Evolutionary conservation across 2,797 vertebrate species (phyloP), one percentile per base, ranked within the genome.

Genomic region (Lemur catta): DNA sequence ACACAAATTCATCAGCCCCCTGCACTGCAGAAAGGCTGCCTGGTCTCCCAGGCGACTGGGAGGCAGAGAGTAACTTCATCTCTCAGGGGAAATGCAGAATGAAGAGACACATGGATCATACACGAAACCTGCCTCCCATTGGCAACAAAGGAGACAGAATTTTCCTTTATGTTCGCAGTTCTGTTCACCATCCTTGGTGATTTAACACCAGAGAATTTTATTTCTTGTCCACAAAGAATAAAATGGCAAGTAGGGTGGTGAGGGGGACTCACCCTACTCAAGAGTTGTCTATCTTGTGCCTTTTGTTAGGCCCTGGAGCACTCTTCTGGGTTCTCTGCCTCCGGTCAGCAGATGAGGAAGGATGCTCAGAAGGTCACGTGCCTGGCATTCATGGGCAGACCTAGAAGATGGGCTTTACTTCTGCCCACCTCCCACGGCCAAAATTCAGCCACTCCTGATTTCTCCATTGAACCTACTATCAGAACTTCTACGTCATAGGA

Each of bases 1-100:
- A 33, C 52, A 20, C 69, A 95, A 96, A 95, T 46, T 82, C 88
- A 95, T 72, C 59, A 79, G 59, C 94, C 52, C 43, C n/a, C 12
- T 38, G 18, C 43, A 71, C 4, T 0, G 33, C 33, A 65, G 63
- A 79, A 69, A 57, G 63, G 20, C 7, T 35, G 69, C 9, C 14
- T 71, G 92, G 94, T 89, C 18, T 33, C 71, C 92, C 93, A 41
- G 0, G 30, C 20, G 97, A 84, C 78, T 85, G n/a, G n/a, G 52
- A 0, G 2, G 38, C 4, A 57, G 84, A 61, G 75, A 22, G 59
- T 96, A 81, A 24, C 3, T 50, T 81, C 88, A 50, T 81, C 79
- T 59, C 35, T 74, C 79, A 67, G 7, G 20, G 79, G 91, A 87
- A 91, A 78, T 41, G 63, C 86, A 69, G 91, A 76, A 94, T 96